A percentile compares a stretch with the other conserved stretches of the same genome.
phyloP scores from a whole-genome alignment of 1,140 invertebrate genomes.

The Ylistrum balloti region DNA sequence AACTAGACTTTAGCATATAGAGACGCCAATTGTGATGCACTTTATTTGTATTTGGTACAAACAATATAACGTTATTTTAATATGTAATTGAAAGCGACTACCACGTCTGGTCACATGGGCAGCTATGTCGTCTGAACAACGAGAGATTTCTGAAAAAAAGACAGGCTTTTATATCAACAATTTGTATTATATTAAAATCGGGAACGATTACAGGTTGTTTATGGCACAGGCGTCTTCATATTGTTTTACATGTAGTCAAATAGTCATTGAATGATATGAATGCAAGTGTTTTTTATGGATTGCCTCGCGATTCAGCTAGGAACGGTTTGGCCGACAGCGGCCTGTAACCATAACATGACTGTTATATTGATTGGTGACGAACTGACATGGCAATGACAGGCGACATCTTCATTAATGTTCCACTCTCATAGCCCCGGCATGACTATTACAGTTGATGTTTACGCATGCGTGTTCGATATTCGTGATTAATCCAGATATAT shows the following conservation, averaged over 20 bases:
- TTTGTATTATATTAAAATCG: too few relatives aligned
- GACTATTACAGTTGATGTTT: neutral
- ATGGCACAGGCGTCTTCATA: neutral
- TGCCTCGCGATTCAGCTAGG: neutral
- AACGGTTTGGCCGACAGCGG: neutral
- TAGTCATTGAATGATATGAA: neutral
- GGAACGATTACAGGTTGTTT: too few relatives aligned
- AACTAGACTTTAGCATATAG: too few relatives aligned
- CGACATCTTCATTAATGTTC: constrained; percentile 29
- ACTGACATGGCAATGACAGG: constrained; percentile 5
- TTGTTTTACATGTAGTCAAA: neutral
- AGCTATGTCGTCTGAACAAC: too few relatives aligned
- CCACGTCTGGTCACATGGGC: too few relatives aligned
- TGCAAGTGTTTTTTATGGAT: neutral
- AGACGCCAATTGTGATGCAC: too few relatives aligned
- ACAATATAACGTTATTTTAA: too few relatives aligned
- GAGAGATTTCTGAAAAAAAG: too few relatives aligned
- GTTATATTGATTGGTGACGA: constrained; percentile 10
- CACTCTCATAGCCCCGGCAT: constrained; percentile 10
- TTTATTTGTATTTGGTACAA: too few relatives aligned
- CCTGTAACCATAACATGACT: neutral
- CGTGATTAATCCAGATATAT: constrained; percentile 8
- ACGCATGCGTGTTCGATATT: constrained; percentile 19
- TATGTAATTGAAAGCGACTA: too few relatives aligned
- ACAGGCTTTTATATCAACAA: too few relatives aligned